A percentile compares a stretch with the other conserved stretches of the same genome.
Conservation (phyloP, 2,113 vertebrate genomes). For the Microtus montanus region DNA sequence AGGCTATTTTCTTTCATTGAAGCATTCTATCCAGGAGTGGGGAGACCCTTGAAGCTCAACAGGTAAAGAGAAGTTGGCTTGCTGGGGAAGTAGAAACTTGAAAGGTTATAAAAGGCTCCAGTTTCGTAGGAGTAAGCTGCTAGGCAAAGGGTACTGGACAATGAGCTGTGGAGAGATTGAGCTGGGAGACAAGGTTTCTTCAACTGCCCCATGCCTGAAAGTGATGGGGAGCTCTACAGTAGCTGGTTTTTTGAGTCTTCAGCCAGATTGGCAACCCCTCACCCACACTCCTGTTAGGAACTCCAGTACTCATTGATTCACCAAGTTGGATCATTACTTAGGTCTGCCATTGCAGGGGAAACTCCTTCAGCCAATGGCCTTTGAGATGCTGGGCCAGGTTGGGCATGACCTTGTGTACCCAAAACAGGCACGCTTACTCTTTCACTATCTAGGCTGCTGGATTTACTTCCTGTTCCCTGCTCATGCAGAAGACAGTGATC, state of each 20-base stretch:
- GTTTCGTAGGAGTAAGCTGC: neutral
- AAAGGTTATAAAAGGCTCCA: neutral
- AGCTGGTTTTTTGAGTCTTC: neutral
- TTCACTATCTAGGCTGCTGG: no score
- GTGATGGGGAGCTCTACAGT: no score
- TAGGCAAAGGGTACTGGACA: neutral
- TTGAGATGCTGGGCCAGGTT: no score
- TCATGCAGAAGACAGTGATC: no score
- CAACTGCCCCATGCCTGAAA: neutral
- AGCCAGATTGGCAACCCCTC: neutral
- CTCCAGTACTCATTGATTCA: neutral
- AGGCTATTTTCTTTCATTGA: neutral
- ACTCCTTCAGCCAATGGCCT: no score
- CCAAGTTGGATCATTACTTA: neutral
- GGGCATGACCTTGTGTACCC: no score
- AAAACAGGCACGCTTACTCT: no score
- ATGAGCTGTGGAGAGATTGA: neutral
- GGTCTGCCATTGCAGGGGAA: neutral
- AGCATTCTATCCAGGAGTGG: neutral
- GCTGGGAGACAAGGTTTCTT: neutral
- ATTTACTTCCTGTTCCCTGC: no score
- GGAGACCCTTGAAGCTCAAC: neutral
- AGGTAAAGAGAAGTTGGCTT: neutral
- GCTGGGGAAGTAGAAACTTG: neutral
- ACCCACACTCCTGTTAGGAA: neutral